These are phyloP conservation scores for Porites cylindrica DNA, from an alignment of 92 coral and sea anemone species.

Conservation along the genomic window DNA sequence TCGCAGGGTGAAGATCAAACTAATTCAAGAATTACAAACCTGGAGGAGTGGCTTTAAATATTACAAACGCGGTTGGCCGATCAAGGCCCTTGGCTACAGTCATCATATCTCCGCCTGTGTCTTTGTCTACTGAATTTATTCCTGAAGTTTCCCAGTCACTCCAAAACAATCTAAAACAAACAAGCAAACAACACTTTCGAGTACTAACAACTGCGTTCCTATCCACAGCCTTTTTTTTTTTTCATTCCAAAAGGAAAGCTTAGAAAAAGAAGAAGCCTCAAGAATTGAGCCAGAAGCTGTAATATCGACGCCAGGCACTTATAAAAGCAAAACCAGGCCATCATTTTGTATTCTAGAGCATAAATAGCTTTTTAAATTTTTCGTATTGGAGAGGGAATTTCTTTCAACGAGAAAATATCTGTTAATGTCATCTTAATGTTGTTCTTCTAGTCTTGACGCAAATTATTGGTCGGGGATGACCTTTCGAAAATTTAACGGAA, in stretches of 20 bases:
- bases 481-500: too few relatives aligned
- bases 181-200: neutral
- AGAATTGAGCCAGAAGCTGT: too few relatives aligned
- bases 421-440: too few relatives aligned
- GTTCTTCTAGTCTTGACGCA: too few relatives aligned
- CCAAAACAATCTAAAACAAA: constrained; percentile 81
- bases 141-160: constrained; percentile 89
- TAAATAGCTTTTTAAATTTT: too few relatives aligned
- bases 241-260: neutral
- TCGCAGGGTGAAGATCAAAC: too few relatives aligned
- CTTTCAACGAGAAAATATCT: too few relatives aligned
- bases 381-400: too few relatives aligned
- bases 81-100: constrained; percentile 64
- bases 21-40: constrained; percentile 22
- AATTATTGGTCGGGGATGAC: too few relatives aligned
- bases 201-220: neutral
- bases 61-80: constrained; percentile 70
- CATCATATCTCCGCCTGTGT: constrained; percentile 58
- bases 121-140: constrained; percentile 80
- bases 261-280: neutral
- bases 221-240: neutral
- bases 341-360: too few relatives aligned
- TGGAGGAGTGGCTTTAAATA: constrained; percentile 54
- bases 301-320: too few relatives aligned
- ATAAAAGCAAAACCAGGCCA: too few relatives aligned